Evolutionary conservation across 2,888 invertebrate genomes (phyloP), one percentile per base, ranked within the genome.

Genomic region (Hyalella azteca): DNA sequence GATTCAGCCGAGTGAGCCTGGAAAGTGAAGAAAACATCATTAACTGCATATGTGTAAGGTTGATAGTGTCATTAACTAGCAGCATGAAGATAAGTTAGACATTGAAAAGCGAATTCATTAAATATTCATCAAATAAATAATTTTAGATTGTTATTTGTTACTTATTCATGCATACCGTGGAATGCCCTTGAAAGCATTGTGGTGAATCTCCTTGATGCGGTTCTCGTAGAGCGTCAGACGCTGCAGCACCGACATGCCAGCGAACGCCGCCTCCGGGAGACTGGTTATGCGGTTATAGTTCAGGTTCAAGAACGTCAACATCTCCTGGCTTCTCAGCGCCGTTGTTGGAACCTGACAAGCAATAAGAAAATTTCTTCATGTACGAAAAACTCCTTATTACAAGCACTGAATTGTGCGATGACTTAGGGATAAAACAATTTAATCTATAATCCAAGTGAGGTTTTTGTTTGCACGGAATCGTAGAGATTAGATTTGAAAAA

Each of bases 1-100:
- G 89, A 88, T 95, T 95, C 32, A 96, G 91, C 88, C 95, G 95
- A 15, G 95, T 95, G 85, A 96, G 93, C 94, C 89, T 95, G 95
- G 29, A 39, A n/a, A 36, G 54, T 22, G 29, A 22, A 54, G 19
- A 7, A 54, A 4, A 29, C 9, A 54, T 54, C 0, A 54, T 9
- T 54, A 15, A n/a, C n/a, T n/a, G n/a, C 15, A 13, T 48, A 15
- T 13, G 15, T 48, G 48, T 13, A 48, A n/a, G n/a, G n/a, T n/a
- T 45, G 15, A 45, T 45, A 45, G 45, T 9, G 45, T 45, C 11
- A 45, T 9, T 45, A 45, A n/a, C n/a, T n/a, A n/a, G n/a, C n/a
- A n/a, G n/a, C n/a, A n/a, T n/a, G n/a, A n/a, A n/a, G 15, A 48
- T 11, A 48, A 48, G 15, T 13, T 48, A 48, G 15, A 11, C 11